Evolutionary conservation across 2,113 vertebrate species (phyloP).

Genomic region (Phaetusa simplex): DNA sequence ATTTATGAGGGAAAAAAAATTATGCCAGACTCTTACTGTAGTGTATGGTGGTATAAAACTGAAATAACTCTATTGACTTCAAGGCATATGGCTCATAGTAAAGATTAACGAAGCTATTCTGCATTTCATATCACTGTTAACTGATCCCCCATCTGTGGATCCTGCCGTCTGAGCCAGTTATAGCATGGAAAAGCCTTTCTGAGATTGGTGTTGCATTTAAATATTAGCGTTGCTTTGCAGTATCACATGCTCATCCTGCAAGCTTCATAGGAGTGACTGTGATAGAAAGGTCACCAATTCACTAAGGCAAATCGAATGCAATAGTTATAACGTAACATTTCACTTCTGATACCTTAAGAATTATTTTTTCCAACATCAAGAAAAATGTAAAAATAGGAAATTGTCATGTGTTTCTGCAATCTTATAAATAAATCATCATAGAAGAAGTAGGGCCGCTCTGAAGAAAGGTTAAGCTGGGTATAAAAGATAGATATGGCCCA

Average conservation of each 20-base stretch:
- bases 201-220: conserved; percentile 14
- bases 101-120: conserved; percentile 58
- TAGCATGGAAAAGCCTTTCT: conserved; percentile 24
- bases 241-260: background rate
- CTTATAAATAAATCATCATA: background rate
- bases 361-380: background rate
- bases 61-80: conserved; percentile 53
- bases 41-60: background rate
- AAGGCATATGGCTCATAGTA: conserved; percentile 59
- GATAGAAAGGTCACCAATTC: background rate
- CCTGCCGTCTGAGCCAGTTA: conserved; percentile 21
- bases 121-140: conserved; percentile 35
- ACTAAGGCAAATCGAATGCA: background rate
- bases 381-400: background rate
- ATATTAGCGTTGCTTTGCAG: background rate
- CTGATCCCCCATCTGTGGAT: conserved; percentile 55
- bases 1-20: background rate
- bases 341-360: background rate
- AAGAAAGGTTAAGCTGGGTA: background rate
- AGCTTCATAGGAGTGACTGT: conserved; percentile 1
- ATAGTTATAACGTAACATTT: background rate
- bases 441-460: background rate
- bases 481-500: background rate
- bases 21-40: background rate
- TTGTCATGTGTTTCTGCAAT: background rate